Evolutionary conservation across 2,797 vertebrate species (phyloP).

Genomic region (Intellagama lesueurii): DNA sequence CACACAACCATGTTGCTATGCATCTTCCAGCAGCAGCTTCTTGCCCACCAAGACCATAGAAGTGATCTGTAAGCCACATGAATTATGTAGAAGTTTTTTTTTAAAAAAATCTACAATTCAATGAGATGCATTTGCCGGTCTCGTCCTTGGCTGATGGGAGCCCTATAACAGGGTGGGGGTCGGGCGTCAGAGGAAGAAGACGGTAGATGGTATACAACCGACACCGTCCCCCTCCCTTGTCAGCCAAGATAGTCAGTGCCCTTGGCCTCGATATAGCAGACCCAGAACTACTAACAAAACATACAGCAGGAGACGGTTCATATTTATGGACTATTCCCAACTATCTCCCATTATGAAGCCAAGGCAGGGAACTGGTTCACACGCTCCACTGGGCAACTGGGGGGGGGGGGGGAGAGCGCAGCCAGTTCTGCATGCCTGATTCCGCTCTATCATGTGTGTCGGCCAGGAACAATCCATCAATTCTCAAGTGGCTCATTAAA

Average conservation of each 20-base stretch:
- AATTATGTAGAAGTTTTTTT: slow-evolving; percentile 10
- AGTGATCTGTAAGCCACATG: neutral
- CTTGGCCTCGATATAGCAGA: neutral
- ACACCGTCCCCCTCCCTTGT: no score
- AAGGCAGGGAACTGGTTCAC: neutral
- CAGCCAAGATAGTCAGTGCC: no score
- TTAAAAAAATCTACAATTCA: slow-evolving; percentile 26
- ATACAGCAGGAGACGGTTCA: neutral
- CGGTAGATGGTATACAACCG: neutral
- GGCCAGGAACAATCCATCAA: neutral
- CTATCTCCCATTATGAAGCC: neutral
- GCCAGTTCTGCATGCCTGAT: neutral
- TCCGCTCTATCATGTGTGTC: neutral
- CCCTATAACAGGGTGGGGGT: no score
- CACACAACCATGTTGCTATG: neutral
- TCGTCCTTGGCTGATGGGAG: neutral
- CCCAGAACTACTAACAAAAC: neutral
- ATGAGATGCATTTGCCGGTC: neutral
- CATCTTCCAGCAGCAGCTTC: neutral
- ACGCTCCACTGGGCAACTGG: neutral
- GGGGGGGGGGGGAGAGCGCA: no score
- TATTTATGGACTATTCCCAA: neutral
- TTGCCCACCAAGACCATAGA: neutral
- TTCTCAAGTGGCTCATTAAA: slow-evolving; percentile 12
- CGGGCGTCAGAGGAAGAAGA: neutral